These are phyloP conservation scores for Fulmarus glacialis DNA, from an alignment of 2,113 vertebrate genomes.

Conservation along the genomic window DNA sequence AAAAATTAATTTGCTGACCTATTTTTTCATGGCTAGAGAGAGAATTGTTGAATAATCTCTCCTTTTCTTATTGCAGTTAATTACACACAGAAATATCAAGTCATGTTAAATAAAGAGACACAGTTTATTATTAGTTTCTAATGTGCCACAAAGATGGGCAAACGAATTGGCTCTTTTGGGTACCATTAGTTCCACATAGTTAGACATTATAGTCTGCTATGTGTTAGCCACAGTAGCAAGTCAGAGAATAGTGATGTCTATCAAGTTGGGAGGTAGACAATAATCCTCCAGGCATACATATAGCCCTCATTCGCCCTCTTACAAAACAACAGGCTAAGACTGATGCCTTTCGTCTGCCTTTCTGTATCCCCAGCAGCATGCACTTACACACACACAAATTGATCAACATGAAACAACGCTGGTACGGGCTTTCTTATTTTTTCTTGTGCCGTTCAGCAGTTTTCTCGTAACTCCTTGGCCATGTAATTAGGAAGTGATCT, in stretches of 20 bases:
- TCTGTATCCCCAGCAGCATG: background rate
- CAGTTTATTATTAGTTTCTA: background rate
- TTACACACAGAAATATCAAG: background rate
- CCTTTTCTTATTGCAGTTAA: background rate
- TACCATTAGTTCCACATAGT: conserved; percentile 52
- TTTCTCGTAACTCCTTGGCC: background rate
- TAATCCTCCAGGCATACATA: background rate
- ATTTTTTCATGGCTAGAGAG: background rate
- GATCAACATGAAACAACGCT: background rate
- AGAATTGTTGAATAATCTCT: background rate
- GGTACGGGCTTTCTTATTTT: background rate
- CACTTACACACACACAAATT: background rate
- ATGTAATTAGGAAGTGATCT: background rate
- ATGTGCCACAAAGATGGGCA: conserved; percentile 2
- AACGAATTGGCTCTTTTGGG: conserved; percentile 43
- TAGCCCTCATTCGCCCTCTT: background rate
- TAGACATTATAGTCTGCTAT: conserved; percentile 31
- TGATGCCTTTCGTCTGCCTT: background rate
- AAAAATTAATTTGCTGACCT: conserved; percentile 6
- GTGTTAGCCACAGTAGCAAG: background rate
- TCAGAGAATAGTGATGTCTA: background rate
- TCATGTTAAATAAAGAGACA: conserved; percentile 14
- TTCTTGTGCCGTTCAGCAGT: background rate
- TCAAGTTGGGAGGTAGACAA: background rate
- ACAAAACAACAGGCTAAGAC: background rate